Percentiles rank a stretch among this genome's conserved stretches.
Conservation (phyloP, 2,888 invertebrate species). For the Neocrepidodera transversa region DNA sequence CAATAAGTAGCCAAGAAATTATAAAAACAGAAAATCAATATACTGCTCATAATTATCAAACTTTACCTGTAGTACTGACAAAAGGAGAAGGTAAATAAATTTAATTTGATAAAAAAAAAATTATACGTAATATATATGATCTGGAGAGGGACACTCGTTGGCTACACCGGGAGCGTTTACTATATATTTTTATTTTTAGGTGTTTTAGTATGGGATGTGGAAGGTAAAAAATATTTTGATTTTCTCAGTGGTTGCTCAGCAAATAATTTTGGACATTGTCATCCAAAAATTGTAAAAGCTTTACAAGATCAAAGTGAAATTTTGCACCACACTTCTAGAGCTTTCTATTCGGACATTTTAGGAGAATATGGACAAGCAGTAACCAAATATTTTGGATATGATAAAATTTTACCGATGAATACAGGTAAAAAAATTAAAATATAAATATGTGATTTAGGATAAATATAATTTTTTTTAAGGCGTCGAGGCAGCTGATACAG, state of each 20-base stretch:
- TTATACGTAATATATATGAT: neutral
- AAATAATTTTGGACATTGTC: constrained; percentile 82
- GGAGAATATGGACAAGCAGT: constrained; percentile 78
- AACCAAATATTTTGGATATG: constrained; percentile 74
- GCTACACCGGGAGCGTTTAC: neutral
- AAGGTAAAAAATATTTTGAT: constrained; percentile 79
- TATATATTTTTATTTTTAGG: constrained; percentile 61
- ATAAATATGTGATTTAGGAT: neutral
- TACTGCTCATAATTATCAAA: constrained; percentile 96
- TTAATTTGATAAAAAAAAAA: neutral
- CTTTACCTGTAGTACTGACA: constrained; percentile 88
- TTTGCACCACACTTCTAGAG: constrained; percentile 75
- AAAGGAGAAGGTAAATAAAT: constrained; percentile 83
- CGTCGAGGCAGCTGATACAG: constrained; percentile 83
- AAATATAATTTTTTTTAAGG: constrained; percentile 56
- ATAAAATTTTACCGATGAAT: constrained; percentile 84
- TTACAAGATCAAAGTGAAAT: constrained; percentile 66
- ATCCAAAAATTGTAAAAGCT: constrained; percentile 72
- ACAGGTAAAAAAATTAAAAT: constrained; percentile 63
- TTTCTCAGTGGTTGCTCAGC: constrained; percentile 84
- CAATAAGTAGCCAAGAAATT: constrained; percentile 59
- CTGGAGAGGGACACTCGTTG: neutral
- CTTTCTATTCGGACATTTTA: constrained; percentile 76
- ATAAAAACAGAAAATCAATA: constrained; percentile 84
- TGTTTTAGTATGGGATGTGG: constrained; percentile 80